A percentile compares a stretch with the other conserved stretches of the same genome.
These are phyloP conservation scores for Penaeus indicus DNA, from an alignment of 1,140 invertebrate species.

Conservation along the genomic window DNA sequence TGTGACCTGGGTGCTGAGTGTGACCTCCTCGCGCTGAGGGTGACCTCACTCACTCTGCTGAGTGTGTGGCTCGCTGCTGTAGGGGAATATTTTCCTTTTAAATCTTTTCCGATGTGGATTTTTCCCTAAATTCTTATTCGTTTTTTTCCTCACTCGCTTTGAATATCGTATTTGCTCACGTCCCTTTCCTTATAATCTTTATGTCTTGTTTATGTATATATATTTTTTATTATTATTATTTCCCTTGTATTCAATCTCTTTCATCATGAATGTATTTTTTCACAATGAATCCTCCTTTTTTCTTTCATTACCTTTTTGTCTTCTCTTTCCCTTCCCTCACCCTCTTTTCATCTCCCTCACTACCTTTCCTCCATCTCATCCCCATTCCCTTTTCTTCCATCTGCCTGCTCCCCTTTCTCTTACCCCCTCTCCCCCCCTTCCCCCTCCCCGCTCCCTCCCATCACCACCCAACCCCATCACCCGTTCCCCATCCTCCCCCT, in stretches of 20 bases:
- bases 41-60: background rate
- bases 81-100: background rate
- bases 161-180: background rate
- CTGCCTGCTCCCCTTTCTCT: background rate
- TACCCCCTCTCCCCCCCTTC: background rate
- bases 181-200: background rate
- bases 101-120: background rate
- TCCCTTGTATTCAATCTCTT: background rate
- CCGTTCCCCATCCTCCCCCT: background rate
- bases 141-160: background rate
- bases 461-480: background rate
- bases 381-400: background rate
- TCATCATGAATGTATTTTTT: too few species aligned
- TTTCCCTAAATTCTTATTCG: background rate
- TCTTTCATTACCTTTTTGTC: background rate
- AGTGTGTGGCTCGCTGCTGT: too few species aligned
- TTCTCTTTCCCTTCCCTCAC: too few species aligned
- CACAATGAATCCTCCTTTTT: too few species aligned
- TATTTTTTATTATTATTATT: background rate
- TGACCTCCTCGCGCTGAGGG: background rate
- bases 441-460: background rate
- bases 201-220: background rate
- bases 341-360: background rate
- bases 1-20: conserved; percentile 50
- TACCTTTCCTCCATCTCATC: background rate